phyloP scores from a whole-genome alignment of 2,797 vertebrate genomes.

The Mus minutoides region DNA sequence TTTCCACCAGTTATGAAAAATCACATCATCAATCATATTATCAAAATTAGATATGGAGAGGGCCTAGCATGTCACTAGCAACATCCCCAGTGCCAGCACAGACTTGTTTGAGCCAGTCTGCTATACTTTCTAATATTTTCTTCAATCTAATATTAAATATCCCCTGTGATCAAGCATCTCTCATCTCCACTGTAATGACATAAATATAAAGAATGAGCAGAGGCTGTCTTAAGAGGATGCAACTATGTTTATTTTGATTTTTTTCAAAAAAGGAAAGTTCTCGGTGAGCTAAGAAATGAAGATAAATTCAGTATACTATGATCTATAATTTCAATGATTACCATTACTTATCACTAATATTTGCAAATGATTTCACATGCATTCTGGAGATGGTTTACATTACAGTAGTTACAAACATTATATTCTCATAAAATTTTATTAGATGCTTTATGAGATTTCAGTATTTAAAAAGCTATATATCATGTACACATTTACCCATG shows the following conservation, averaged over 20 bases:
- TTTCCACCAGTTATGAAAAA: slow-evolving; percentile 80
- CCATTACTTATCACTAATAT: slow-evolving; percentile 29
- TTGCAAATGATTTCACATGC: not conserved
- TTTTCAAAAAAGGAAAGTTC: not conserved
- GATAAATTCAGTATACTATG: slow-evolving; percentile 25
- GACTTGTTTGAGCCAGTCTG: slow-evolving; percentile 69
- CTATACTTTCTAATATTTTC: slow-evolving; percentile 76
- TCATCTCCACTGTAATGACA: slow-evolving; percentile 62
- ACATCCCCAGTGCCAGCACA: slow-evolving; percentile 71
- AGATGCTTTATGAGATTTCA: not conserved
- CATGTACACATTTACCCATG: not conserved
- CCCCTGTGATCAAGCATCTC: slow-evolving; percentile 67
- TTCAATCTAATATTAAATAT: slow-evolving; percentile 80
- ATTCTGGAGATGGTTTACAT: not conserved
- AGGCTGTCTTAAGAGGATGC: slow-evolving; percentile 49
- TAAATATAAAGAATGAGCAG: slow-evolving; percentile 67
- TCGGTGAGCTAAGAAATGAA: slow-evolving; percentile 33
- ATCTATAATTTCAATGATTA: slow-evolving; percentile 47
- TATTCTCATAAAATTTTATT: slow-evolving; percentile 56
- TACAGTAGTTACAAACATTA: not conserved
- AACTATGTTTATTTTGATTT: slow-evolving; percentile 36
- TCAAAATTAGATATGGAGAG: slow-evolving; percentile 81
- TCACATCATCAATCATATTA: slow-evolving; percentile 84
- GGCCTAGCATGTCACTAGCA: slow-evolving; percentile 69
- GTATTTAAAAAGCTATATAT: not conserved